phyloP scores from a whole-genome alignment of 2,797 vertebrate genomes.

The Sternarchorhynchus goeldii region DNA sequence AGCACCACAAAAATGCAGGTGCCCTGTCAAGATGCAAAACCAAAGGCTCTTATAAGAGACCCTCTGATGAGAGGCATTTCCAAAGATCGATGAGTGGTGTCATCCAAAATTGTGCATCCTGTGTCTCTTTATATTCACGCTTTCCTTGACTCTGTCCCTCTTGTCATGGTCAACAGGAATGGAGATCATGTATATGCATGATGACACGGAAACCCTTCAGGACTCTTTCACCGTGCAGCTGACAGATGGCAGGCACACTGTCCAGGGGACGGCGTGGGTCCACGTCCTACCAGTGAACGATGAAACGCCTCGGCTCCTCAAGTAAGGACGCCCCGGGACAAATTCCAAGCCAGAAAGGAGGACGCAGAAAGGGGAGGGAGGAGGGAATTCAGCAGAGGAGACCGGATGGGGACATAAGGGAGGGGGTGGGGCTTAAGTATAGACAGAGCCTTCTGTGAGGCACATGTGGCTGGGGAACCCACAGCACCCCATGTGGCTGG shows the following conservation, averaged over 20 bases:
- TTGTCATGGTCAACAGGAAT: constrained; percentile 72
- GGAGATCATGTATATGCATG: constrained; percentile 82
- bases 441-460: constrained; percentile 43
- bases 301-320: constrained; percentile 82
- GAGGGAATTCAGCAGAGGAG: constrained; percentile 36
- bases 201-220: constrained; percentile 86
- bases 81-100: too few species aligned
- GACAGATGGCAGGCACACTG: constrained; percentile 87
- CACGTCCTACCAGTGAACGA: constrained; percentile 86
- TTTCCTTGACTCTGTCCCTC: constrained; percentile 37
- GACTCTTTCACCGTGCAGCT: constrained; percentile 80
- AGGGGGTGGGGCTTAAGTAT: constrained; percentile 14
- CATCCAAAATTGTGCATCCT: not conserved
- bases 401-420: constrained; percentile 43
- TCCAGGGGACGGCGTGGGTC: constrained; percentile 80
- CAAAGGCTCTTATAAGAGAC: not conserved
- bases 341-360: constrained; percentile 52
- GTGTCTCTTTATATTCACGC: not conserved
- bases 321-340: constrained; percentile 73
- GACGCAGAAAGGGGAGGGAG: constrained; percentile 33
- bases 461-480: constrained; percentile 55
- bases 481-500: constrained; percentile 63
- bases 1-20: constrained; percentile 50
- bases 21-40: constrained; percentile 48
- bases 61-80: too few species aligned